Evolutionary conservation across 2,113 vertebrate genomes (phyloP), one percentile per base, ranked within the genome.

Genomic region (Pelusios castaneus): DNA sequence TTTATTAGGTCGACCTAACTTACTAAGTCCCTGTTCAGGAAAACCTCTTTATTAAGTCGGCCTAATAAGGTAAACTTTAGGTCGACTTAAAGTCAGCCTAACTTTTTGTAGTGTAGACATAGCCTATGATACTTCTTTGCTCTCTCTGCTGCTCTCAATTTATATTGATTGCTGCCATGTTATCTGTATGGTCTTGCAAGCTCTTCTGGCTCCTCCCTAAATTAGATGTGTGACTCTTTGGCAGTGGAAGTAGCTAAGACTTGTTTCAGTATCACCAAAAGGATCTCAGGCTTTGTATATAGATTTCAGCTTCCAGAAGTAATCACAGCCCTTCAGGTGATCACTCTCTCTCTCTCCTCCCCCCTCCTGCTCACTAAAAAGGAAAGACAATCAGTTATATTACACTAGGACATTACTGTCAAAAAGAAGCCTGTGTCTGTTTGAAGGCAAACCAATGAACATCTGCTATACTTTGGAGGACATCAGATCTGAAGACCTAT

Each of bases 381-480:
- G 77, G 77, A 80, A 1, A 13, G 51, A 56, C 52, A 95, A 19
- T 76, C 87, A 88, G 52, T 88, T 78, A 78, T 93, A 91, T 75
- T 85, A 43, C 80, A 14, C 34, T 84, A 76, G 73, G 55, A 81
- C 19, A 56, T 5, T n/a, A 34, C 76, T 94, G 92, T 95, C 93
- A 95, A 92, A 95, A 89, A 91, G 75, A 92, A 94, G 91, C 43
- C 91, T 52, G 1, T 93, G 73, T 6, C 49, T 70, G 54, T 95
- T 96, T 97, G 79, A 95, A 92, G 91, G 92, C 94, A 97, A 96
- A 95, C 95, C 94, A 93, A 93, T 43, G 60, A 95, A 93, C 88
- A 82, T 96, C 91, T 97, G 96, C 89, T 94, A 73, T 95, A 94
- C 52, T 97, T 97, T 92, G 17, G 49, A 97, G 91, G 87, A 97